Evolutionary conservation across 1,140 invertebrate species (phyloP), one percentile per base, ranked within the genome.

Genomic region (Penaeus japonicus): DNA sequence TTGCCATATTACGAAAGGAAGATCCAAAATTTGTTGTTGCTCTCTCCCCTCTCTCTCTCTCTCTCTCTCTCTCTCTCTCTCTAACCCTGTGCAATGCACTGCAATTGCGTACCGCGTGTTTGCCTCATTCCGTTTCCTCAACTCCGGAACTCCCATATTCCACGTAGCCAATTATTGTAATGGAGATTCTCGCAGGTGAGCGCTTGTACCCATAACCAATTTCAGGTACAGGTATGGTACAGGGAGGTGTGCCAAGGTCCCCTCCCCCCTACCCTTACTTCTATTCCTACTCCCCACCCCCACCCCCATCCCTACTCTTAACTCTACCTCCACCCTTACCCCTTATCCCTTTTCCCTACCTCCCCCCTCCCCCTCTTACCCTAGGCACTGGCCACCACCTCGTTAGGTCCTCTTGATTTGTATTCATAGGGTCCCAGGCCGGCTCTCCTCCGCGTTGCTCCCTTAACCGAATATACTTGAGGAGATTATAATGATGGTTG

Each of bases 61-160:
- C 27, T 79, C 39, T 79, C 77, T 79, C 77, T 35, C 39, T 79
- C 77, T 79, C 32, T 35, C 77, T 79, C 32, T 79, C 77, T 53
- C 20, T 79, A 35, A 12, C 47, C 39, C 77, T 53, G 27, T 27
- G 17, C 54, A 47, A 35, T 79, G 77, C 32, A 79, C 77, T 12
- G 47, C 15, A 0, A 47, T 12, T 47, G 10, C 39, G 39, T 39
- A 39, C 39, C 39, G 35, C 18, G 77, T 53, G 77, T 47, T 5
- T 30, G 12, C 62, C 4, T 70, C 62, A 10, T 30, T 17, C 0
- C 10, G 15, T 30, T 30, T 70, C 62, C 62, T 17, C 62, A 24
- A 24, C 18, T 17, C 62, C 10, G 32, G 4, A 39, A 77, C 47
- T 35, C 47, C 18, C 73, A 27, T 75, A 20, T n/a, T 65, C 35